Evolutionary conservation across 2,888 invertebrate species (phyloP).

Genomic region (Cephus pygmeus): DNA sequence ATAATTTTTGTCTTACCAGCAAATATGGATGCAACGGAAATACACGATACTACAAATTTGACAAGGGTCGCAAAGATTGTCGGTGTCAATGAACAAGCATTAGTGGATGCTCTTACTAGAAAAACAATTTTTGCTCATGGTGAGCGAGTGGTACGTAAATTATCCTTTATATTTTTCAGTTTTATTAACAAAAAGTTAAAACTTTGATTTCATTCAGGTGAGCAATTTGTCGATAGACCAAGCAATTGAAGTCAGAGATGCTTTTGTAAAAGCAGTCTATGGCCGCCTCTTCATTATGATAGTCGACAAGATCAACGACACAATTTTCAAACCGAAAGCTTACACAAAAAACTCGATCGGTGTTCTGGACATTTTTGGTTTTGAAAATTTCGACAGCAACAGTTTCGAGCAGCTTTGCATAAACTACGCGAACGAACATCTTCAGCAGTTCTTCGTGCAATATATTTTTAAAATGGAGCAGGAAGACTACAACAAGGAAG

Average conservation of each 20-base stretch:
- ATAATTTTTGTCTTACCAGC: slow-evolving; percentile 64
- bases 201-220: slow-evolving; percentile 43
- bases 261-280: slow-evolving; percentile 93
- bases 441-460: slow-evolving; percentile 95
- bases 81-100: slow-evolving; percentile 76
- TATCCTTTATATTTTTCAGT: not conserved
- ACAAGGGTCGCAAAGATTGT: slow-evolving; percentile 78
- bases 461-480: slow-evolving; percentile 98
- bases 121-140: slow-evolving; percentile 88
- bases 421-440: slow-evolving; percentile 95
- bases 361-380: slow-evolving; percentile 96
- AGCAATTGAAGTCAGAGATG: slow-evolving; percentile 88
- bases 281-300: slow-evolving; percentile 91
- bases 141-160: slow-evolving; percentile 76
- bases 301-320: slow-evolving; percentile 88
- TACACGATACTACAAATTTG: slow-evolving; percentile 77
- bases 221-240: slow-evolving; percentile 80
- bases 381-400: slow-evolving; percentile 92
- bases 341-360: slow-evolving; percentile 81
- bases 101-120: slow-evolving; percentile 85
- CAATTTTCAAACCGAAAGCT: slow-evolving; percentile 77
- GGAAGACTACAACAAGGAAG: slow-evolving; percentile 89
- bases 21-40: slow-evolving; percentile 90
- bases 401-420: slow-evolving; percentile 97
- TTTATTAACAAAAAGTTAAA: not conserved